Percentiles rank a stretch among this genome's conserved stretches.
Conservation (phyloP, 2,797 vertebrate species). For the Phylloscopus collybita region DNA sequence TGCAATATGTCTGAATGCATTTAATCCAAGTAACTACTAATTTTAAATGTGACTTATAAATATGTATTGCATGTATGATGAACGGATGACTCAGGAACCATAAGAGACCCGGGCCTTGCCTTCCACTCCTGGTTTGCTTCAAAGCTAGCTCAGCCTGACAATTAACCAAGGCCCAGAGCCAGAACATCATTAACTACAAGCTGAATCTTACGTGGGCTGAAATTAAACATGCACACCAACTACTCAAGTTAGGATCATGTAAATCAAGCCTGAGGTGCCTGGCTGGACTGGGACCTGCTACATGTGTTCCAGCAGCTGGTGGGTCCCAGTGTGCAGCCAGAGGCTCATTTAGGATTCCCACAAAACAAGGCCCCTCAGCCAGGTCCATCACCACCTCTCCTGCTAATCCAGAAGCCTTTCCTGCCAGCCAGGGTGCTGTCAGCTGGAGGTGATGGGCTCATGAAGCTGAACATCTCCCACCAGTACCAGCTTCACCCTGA, state of each 20-base stretch:
- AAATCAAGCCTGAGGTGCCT: not conserved
- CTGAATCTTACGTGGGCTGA: not conserved
- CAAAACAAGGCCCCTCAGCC: not conserved
- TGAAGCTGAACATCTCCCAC: not conserved
- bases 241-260: not conserved
- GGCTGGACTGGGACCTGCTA: not conserved
- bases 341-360: not conserved
- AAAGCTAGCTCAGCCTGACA: constrained; percentile 4
- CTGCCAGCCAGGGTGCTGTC: not conserved
- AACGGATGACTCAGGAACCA: not conserved
- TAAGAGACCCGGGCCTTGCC: not conserved
- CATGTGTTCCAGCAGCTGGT: not conserved
- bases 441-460: not conserved
- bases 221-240: not conserved
- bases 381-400: fast-evolving
- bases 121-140: not conserved
- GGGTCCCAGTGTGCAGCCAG: not conserved
- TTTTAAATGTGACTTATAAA: constrained; percentile 54
- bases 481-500: not conserved
- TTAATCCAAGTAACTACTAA: constrained; percentile 63
- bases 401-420: not conserved
- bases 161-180: not conserved
- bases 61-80: not conserved
- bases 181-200: constrained; percentile 2
- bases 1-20: constrained; percentile 47